Percentiles rank a stretch among this genome's conserved stretches.
phyloP scores from a whole-genome alignment of 2,797 vertebrate genomes.

The Oreortyx pictus region DNA sequence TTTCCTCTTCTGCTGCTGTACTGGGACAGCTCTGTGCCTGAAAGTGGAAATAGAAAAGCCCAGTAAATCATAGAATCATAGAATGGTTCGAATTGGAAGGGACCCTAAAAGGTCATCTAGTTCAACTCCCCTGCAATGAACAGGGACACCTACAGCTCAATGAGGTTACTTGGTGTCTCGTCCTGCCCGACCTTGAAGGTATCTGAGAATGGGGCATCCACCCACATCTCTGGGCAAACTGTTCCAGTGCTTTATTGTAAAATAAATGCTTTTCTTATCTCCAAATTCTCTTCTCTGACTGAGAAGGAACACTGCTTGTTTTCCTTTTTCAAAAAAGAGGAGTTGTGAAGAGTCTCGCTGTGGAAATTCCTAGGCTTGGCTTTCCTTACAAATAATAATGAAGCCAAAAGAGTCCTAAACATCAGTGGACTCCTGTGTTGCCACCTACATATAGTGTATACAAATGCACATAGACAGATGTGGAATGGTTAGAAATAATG shows the following conservation, averaged over 20 bases:
- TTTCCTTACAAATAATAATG: background rate
- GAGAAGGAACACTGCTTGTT: rapidly evolving
- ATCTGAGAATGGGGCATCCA: background rate
- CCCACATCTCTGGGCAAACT: background rate
- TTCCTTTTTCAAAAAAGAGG: background rate
- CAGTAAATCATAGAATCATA: background rate
- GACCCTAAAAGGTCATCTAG: background rate
- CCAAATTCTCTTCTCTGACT: rapidly evolving
- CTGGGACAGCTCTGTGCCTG: background rate
- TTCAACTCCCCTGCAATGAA: background rate
- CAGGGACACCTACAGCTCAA: background rate
- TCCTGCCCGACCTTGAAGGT: background rate
- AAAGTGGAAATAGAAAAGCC: background rate
- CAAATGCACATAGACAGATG: rapidly evolving
- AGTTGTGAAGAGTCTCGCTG: background rate
- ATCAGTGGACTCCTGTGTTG: background rate
- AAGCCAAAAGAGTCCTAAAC: background rate
- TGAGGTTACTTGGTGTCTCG: background rate
- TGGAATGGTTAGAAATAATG: background rate
- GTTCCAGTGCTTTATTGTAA: background rate
- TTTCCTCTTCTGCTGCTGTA: background rate
- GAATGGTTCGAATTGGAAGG: background rate
- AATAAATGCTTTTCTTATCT: background rate
- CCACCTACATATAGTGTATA: background rate
- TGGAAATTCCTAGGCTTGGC: background rate